These are phyloP conservation scores for Brachyalestes nurse DNA, from an alignment of 2,797 vertebrate genomes.

Conservation along the genomic window DNA sequence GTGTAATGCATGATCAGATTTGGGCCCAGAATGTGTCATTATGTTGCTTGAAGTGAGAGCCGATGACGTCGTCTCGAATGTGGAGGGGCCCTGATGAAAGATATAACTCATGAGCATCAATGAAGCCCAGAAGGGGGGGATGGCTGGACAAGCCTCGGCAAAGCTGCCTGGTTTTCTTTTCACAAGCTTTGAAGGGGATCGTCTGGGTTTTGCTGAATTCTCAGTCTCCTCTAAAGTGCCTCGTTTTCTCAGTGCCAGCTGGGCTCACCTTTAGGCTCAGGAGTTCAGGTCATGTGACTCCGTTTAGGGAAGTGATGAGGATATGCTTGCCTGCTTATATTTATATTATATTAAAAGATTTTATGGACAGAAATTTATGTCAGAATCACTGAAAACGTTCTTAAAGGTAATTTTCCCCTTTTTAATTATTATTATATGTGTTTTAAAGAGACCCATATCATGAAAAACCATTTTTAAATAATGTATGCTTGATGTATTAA, in stretches of 20 bases:
- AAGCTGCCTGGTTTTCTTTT: slow-evolving; percentile 22
- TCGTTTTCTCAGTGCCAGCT: background rate
- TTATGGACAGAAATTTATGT: too few relatives aligned
- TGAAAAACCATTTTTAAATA: too few relatives aligned
- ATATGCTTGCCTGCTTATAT: background rate
- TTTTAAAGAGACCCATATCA: too few relatives aligned
- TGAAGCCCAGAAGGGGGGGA: slow-evolving; percentile 1
- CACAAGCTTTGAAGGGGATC: slow-evolving; percentile 22
- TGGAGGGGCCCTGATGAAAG: slow-evolving; percentile 18
- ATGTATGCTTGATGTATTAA: too few relatives aligned
- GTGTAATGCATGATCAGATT: slow-evolving; percentile 28
- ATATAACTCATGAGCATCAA: slow-evolving; percentile 20
- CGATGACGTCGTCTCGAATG: background rate
- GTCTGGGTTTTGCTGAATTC: slow-evolving; percentile 28
- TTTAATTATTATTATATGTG: too few relatives aligned
- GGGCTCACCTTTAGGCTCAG: slow-evolving; percentile 22
- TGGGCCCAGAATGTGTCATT: slow-evolving; percentile 31
- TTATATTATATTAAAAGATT: background rate
- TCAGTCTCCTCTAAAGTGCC: slow-evolving; percentile 32
- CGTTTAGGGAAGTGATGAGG: too few relatives aligned
- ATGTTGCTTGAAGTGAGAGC: slow-evolving; percentile 11
- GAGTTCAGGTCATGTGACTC: slow-evolving; percentile 11
- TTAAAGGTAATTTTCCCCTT: too few relatives aligned
- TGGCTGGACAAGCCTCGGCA: slow-evolving; percentile 9
- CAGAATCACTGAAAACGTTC: too few relatives aligned